phyloP scores from a whole-genome alignment of 2,113 vertebrate species.

The Cichladusa arquata region DNA sequence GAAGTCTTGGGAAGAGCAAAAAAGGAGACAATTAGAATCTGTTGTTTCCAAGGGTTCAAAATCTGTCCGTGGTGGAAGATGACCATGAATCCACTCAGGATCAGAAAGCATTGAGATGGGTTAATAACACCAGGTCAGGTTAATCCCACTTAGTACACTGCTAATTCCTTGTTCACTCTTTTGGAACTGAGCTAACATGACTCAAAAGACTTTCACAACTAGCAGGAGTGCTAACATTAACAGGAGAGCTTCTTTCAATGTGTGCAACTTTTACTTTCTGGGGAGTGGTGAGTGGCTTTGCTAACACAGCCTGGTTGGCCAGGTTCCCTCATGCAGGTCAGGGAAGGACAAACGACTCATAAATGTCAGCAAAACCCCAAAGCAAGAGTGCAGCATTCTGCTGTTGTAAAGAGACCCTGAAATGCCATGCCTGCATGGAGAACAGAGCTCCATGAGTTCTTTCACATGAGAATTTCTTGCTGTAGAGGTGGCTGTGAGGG shows the following conservation, averaged over 20 bases:
- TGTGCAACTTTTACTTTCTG: not conserved
- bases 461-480: not conserved
- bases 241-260: not conserved
- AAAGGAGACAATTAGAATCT: not conserved
- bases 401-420: not conserved
- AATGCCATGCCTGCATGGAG: not conserved
- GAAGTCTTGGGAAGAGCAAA: not conserved
- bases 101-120: not conserved
- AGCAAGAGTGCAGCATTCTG: not conserved
- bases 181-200: not conserved
- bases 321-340: not conserved
- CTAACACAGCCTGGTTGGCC: fast-evolving
- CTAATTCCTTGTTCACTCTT: not conserved
- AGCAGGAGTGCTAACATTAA: too few relatives aligned
- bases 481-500: not conserved
- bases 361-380: not conserved
- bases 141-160: not conserved
- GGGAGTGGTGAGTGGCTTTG: not conserved
- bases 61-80: not conserved
- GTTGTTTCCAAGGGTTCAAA: not conserved
- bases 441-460: not conserved
- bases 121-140: not conserved
- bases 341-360: not conserved
- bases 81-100: not conserved
- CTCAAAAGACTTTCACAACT: not conserved